A percentile compares a stretch with the other conserved stretches of the same genome.
phyloP scores from a whole-genome alignment of 1,140 invertebrate species.

The Atta colombica region DNA sequence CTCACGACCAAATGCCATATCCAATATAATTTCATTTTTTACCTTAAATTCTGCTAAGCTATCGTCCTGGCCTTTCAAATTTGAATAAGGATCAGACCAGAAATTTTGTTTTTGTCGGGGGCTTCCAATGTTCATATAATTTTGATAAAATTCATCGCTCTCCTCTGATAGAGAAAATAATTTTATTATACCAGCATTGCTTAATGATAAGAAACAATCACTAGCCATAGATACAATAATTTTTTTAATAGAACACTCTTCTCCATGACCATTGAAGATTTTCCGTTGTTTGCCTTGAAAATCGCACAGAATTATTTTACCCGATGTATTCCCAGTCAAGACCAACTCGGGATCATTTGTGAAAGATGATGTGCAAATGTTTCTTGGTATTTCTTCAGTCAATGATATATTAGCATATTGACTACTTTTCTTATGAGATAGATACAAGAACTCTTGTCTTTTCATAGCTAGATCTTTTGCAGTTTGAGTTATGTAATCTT shows the following conservation, averaged over 20 bases:
- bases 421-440: slow-evolving; percentile 76
- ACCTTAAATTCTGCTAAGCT: slow-evolving; percentile 78
- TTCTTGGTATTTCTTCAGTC: slow-evolving; percentile 79
- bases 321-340: slow-evolving; percentile 78
- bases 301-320: slow-evolving; percentile 81
- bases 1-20: slow-evolving; percentile 79
- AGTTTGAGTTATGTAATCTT: slow-evolving; percentile 81
- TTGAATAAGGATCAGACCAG: slow-evolving; percentile 78
- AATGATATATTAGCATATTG: slow-evolving; percentile 67
- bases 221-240: slow-evolving; percentile 78
- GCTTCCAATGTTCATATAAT: slow-evolving; percentile 62
- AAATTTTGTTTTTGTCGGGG: slow-evolving; percentile 81
- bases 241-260: slow-evolving; percentile 78
- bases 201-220: slow-evolving; percentile 81
- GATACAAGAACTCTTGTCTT: slow-evolving; percentile 74
- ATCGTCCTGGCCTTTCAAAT: slow-evolving; percentile 72
- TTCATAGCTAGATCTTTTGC: slow-evolving; percentile 81
- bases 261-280: slow-evolving; percentile 77
- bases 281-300: slow-evolving; percentile 72
- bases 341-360: slow-evolving; percentile 80
- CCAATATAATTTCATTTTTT: slow-evolving; percentile 76
- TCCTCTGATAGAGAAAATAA: slow-evolving; percentile 74
- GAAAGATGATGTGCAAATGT: slow-evolving; percentile 78
- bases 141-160: slow-evolving; percentile 70
- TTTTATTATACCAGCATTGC: slow-evolving; percentile 80